Conservation (phyloP, 1,140 invertebrate species). For the Drosophila parvula region DNA sequence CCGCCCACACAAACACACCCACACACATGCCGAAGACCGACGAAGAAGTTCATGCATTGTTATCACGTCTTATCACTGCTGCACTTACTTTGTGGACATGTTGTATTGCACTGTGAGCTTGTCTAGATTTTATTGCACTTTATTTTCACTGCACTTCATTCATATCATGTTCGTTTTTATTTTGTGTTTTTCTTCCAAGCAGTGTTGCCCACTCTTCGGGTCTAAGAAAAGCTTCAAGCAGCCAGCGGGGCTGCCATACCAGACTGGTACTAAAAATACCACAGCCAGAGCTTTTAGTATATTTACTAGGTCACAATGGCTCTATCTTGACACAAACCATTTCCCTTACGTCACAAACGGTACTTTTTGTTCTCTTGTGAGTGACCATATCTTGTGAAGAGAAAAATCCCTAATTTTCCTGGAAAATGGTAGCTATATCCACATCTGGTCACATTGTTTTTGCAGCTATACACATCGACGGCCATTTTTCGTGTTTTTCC, state of each 20-base stretch:
- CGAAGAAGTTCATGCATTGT: not conserved
- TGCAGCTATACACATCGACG: conserved; percentile 12
- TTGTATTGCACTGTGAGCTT: conserved; percentile 39
- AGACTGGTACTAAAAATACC: not conserved
- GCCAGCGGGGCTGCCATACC: conserved; percentile 9
- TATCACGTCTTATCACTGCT: conserved; percentile 8
- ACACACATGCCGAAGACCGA: conserved; percentile 7
- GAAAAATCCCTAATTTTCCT: too few relatives aligned
- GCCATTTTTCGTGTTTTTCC: conserved; percentile 52
- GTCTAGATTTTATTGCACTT: conserved; percentile 36
- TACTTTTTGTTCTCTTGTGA: too few relatives aligned
- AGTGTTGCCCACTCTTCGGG: too few relatives aligned
- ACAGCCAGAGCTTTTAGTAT: too few relatives aligned
- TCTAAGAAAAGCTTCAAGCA: not conserved
- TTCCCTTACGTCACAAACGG: too few relatives aligned
- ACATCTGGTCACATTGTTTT: not conserved
- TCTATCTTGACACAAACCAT: too few relatives aligned
- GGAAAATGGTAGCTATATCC: too few relatives aligned
- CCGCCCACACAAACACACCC: conserved; percentile 54
- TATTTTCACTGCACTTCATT: conserved; percentile 49
- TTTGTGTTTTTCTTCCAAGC: conserved; percentile 20
- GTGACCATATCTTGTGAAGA: not conserved
- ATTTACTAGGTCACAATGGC: too few relatives aligned
- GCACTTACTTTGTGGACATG: conserved; percentile 71
- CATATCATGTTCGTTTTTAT: conserved; percentile 19